Base-by-base conservation (phyloP, 2,888 invertebrate genomes). In the Torymus texanus region DNA sequence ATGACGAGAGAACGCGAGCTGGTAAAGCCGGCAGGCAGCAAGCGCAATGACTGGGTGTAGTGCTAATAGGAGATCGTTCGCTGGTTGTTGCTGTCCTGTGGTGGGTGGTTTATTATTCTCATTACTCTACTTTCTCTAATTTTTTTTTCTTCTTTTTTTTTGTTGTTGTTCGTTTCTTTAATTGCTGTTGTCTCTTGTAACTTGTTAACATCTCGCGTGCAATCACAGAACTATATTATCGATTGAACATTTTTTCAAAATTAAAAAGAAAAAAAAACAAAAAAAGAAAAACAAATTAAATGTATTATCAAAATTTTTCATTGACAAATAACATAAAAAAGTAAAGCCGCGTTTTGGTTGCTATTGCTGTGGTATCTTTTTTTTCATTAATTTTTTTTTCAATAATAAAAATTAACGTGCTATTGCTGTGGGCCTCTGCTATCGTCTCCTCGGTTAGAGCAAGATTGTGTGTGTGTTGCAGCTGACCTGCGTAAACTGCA, bases 401-500 rank as follows among this genome's bases (percentile, higher is more conserved):
- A 5, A 50, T 73, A 53, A 55, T 63, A 74, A 74, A 71, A 75
- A 70, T 78, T 75, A 79, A 79, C 76, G 81, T 81, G 81, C 79
- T 81, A 79, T 81, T 78, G 81, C 81, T 81, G 81, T 81, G 81
- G 81, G 81, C 78, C 68, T 79, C 66, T 81, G 79, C 79, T 81
- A 81, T 81, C 81, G 81, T 81, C 81, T 79, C 79, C 81, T 81
- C 81, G 81, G 81, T 81, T 81, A 81, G 81, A 81, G 81, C 81
- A 81, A 81, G 81, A 81, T 81, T 81, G 90, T 90, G 90, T 88
- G 90, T 90, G 90, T 90, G 89, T 90, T 90, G 90, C 90, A 90
- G 90, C 90, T 88, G 90, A 90, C 90, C 90, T 89, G 88, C 90
- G 91, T 87, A 91, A 90, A 89, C 90, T 91, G 88, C 91, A 91